Evolutionary conservation across 2,113 vertebrate genomes (phyloP).

Genomic region (Rhinichthys klamathensis): DNA sequence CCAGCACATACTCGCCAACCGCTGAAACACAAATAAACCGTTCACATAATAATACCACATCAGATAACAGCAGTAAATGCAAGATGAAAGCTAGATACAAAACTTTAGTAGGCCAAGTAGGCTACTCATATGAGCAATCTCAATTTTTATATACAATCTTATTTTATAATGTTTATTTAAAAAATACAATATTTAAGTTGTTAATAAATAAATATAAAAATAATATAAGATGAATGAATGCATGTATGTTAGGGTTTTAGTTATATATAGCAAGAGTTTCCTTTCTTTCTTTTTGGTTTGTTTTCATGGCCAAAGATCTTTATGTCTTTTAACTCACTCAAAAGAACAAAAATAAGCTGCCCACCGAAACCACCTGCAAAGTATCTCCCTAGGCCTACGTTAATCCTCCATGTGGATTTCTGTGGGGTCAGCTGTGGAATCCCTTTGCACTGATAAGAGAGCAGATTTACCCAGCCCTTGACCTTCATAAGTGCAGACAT

Average conservation of each 20-base stretch:
- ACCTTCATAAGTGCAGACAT: background rate
- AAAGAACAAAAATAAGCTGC: background rate
- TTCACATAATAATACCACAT: background rate
- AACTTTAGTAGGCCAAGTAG: background rate
- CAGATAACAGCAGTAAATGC: background rate
- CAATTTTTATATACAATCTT: no score
- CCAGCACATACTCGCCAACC: background rate
- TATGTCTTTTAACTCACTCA: background rate
- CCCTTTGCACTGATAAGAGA: background rate
- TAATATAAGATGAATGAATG: no score
- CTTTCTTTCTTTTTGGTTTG: background rate
- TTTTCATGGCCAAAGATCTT: background rate
- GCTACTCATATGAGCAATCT: no score
- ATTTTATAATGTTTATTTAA: no score
- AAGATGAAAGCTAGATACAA: background rate
- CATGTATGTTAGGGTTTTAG: no score
- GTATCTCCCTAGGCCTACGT: background rate
- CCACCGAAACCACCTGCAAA: background rate
- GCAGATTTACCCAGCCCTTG: background rate
- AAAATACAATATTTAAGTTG: no score
- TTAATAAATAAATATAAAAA: no score
- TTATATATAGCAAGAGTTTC: no score
- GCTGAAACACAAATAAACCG: background rate
- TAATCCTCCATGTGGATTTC: conserved; percentile 5
- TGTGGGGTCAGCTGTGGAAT: conserved; percentile 12